Evolutionary conservation across 64 coral and sea anemone genomes (phyloP), one percentile per base, ranked within the genome.

Genomic region (Stichodactyla mertensii): DNA sequence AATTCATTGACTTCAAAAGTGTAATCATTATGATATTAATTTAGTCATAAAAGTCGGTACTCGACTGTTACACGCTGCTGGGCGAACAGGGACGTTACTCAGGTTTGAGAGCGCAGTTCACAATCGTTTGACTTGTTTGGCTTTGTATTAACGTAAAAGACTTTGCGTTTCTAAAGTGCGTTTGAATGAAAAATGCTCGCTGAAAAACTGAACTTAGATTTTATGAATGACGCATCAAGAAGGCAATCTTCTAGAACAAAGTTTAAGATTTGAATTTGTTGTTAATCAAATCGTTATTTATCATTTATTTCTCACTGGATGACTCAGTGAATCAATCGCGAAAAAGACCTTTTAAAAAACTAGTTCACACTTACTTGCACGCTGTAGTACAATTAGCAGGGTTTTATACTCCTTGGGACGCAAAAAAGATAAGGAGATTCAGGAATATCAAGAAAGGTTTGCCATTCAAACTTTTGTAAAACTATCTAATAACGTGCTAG

Each of bases 1-100:
- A 74, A 31, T 74, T 74, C n/a, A 74, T 31, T 27, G 69, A 74
- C 69, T 74, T 74, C 69, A 74, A 74, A 27, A 74, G 69, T 74
- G 22, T 74, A 74, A 74, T 74, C 27, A 23, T n/a, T n/a, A n/a
- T n/a, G n/a, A n/a, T 13, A 74, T 74, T 31, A 74, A 74, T 74
- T 10, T 22, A 31, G 69, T 10, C 24, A 14, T 74, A 4, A 74
- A 26, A 45, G 36, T 45, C 36, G 36, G 56, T 9, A 58, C 56
- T 58, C 56, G 14, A 58, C 56, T 9, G 56, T 58, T 58, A 11
- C 8, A 9, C 6, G 56, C 9, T 58, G 56, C 56, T 5, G 56
- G 56, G 8, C 14, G 56, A 58, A 11, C 14, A 0, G 56, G 1
- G 8, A 11, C 24, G 0, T 31, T 9, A 3, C 10, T 31, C 10